Conservation (phyloP, 2,888 invertebrate species). For the Standfussiana lucernea region DNA sequence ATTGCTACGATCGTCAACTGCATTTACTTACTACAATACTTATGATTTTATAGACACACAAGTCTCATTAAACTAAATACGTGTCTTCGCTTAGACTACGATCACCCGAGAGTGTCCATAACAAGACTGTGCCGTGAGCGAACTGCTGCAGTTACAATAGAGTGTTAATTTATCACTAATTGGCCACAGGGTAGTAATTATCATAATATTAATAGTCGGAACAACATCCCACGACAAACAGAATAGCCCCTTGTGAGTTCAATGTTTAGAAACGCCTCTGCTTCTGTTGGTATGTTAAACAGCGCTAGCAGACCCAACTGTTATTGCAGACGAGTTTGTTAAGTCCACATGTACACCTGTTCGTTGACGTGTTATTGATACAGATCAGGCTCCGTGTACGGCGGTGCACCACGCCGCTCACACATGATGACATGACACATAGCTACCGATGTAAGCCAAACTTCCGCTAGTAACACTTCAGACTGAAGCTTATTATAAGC, state of each 20-base stretch:
- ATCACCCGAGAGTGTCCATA: slow-evolving; percentile 50
- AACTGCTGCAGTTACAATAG: slow-evolving; percentile 67
- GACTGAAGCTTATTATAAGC: slow-evolving; percentile 73
- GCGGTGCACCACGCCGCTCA: slow-evolving; percentile 38
- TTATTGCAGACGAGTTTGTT: slow-evolving; percentile 54
- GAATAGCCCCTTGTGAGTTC: slow-evolving; percentile 55
- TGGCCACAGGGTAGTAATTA: slow-evolving; percentile 69
- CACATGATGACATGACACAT: slow-evolving; percentile 43
- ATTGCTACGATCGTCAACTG: slow-evolving; percentile 70
- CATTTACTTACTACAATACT: slow-evolving; percentile 73
- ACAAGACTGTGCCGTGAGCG: slow-evolving; percentile 61
- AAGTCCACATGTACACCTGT: slow-evolving; percentile 56
- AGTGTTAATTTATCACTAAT: slow-evolving; percentile 65
- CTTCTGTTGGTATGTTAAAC: slow-evolving; percentile 62
- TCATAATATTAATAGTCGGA: slow-evolving; percentile 63
- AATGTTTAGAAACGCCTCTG: slow-evolving; percentile 46
- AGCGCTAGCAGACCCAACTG: slow-evolving; percentile 63
- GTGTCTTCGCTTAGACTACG: slow-evolving; percentile 55
- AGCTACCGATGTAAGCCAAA: slow-evolving; percentile 64
- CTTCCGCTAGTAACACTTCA: slow-evolving; percentile 63
- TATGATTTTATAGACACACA: slow-evolving; percentile 68
- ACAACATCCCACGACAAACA: slow-evolving; percentile 66
- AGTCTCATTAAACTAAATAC: slow-evolving; percentile 63
- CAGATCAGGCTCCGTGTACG: slow-evolving; percentile 70
- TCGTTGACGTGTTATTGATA: slow-evolving; percentile 70